These are phyloP conservation scores for Coelinius sp. DNA, from an alignment of 2,888 invertebrate genomes.

Conservation along the genomic window DNA sequence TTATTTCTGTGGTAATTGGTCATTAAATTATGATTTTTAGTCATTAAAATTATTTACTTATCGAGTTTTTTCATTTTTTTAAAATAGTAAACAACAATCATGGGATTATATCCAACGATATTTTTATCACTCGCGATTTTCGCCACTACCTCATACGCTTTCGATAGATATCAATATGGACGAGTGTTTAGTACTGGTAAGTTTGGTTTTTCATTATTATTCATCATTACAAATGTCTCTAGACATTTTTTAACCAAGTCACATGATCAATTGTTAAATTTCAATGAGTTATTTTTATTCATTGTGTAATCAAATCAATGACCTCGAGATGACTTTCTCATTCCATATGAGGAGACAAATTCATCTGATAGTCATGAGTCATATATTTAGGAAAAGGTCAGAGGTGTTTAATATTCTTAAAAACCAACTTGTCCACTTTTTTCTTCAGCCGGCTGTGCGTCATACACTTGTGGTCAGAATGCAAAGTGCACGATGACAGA, in stretches of 20 bases:
- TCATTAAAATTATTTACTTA: not conserved
- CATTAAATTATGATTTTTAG: not conserved
- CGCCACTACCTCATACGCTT: slow-evolving; percentile 42
- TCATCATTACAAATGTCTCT: not conserved
- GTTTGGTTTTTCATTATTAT: not conserved
- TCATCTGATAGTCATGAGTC: not conserved
- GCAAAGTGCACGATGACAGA: slow-evolving; percentile 72
- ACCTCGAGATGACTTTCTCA: not conserved
- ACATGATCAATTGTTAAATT: too few species aligned
- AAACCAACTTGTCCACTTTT: slow-evolving; percentile 11
- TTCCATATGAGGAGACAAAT: not conserved
- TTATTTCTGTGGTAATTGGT: not conserved
- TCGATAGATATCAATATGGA: slow-evolving; percentile 47
- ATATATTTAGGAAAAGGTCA: too few species aligned
- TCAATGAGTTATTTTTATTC: too few species aligned
- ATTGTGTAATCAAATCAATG: not conserved
- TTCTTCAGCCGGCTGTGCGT: slow-evolving; percentile 59
- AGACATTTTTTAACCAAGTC: too few species aligned
- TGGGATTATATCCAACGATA: slow-evolving; percentile 47
- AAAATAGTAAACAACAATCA: slow-evolving; percentile 47
- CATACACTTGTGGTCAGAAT: slow-evolving; percentile 67
- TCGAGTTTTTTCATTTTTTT: slow-evolving; percentile 21
- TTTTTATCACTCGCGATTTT: slow-evolving; percentile 52
- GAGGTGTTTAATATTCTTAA: too few species aligned
- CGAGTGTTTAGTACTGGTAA: slow-evolving; percentile 55